These are phyloP conservation scores for Sturnira hondurensis DNA, from an alignment of 2,113 vertebrate genomes.

Conservation along the genomic window DNA sequence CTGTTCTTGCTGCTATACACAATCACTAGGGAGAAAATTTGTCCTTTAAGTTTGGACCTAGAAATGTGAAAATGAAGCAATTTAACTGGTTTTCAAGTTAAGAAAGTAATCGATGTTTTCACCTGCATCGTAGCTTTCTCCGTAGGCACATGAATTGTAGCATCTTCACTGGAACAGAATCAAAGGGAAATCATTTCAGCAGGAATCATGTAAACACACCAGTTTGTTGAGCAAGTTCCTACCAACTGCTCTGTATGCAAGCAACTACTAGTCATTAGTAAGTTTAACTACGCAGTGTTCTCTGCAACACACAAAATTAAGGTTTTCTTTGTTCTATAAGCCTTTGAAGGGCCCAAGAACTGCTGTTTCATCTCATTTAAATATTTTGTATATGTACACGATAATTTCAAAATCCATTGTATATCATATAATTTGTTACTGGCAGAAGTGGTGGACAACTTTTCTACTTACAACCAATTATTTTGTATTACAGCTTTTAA, in stretches of 20 bases:
- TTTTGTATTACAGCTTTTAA: background rate
- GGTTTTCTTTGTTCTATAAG: background rate
- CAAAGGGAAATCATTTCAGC: background rate
- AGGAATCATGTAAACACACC: background rate
- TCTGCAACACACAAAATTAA: constrained; percentile 15
- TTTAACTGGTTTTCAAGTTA: background rate
- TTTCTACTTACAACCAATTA: background rate
- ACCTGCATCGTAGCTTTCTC: background rate
- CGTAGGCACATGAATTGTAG: background rate
- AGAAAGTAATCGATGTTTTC: background rate
- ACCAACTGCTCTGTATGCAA: background rate
- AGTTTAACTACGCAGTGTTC: background rate
- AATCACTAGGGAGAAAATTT: background rate
- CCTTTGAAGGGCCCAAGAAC: background rate
- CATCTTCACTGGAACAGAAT: background rate
- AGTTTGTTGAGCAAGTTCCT: background rate
- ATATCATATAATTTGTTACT: background rate
- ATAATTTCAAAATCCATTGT: background rate
- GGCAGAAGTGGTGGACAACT: background rate
- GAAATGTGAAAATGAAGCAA: background rate
- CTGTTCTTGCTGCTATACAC: background rate
- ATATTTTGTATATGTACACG: background rate
- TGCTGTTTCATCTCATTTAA: background rate
- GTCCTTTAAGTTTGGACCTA: background rate
- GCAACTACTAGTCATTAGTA: background rate